Percentiles rank a stretch among this genome's conserved stretches.
phyloP scores from a whole-genome alignment of 2,113 vertebrate genomes.

The Apteryx mantelli region DNA sequence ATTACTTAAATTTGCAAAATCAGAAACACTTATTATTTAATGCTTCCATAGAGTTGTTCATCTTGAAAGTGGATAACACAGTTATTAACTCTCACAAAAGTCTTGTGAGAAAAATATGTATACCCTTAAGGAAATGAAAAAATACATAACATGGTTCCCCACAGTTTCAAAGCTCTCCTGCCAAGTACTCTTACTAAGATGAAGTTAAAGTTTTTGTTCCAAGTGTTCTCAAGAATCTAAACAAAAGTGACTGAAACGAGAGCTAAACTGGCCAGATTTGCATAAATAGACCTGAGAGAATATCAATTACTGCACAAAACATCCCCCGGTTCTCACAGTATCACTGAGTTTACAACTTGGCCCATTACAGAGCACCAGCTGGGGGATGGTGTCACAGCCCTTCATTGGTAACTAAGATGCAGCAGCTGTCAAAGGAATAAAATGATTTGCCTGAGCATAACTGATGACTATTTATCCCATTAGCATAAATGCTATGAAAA shows the following conservation, averaged over 20 bases:
- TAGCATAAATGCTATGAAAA: background rate
- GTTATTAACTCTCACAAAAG: background rate
- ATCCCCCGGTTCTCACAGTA: background rate
- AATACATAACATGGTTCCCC: background rate
- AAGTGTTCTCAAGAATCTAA: background rate
- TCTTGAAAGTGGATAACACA: background rate
- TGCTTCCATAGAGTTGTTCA: background rate
- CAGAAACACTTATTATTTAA: background rate
- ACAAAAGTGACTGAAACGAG: background rate
- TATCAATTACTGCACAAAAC: background rate
- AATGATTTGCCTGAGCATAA: background rate
- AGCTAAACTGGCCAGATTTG: background rate
- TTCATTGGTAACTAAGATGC: slow-evolving; percentile 8
- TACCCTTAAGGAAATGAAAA: background rate
- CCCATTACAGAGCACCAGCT: background rate
- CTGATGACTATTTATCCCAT: background rate
- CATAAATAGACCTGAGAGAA: background rate
- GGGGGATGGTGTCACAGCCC: background rate
- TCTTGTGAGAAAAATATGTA: background rate
- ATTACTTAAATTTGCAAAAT: background rate
- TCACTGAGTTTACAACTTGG: background rate
- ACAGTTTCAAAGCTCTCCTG: background rate
- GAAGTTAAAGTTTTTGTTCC: background rate
- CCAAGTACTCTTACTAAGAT: background rate
- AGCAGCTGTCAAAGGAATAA: background rate